These are phyloP conservation scores for Xiphorhynchus erythropygius DNA, from an alignment of 2,797 vertebrate species.

Conservation along the genomic window DNA sequence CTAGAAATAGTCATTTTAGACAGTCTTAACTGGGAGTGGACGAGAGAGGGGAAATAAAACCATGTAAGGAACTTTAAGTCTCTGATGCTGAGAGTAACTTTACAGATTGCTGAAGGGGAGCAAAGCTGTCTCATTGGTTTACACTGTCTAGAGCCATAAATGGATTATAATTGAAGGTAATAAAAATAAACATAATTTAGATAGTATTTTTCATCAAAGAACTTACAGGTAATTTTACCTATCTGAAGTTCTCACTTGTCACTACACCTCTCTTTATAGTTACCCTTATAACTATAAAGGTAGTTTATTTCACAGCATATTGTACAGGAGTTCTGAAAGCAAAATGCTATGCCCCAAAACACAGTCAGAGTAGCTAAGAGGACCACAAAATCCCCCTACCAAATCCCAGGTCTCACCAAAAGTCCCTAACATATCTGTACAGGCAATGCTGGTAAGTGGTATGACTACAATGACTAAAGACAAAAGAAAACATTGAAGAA, in stretches of 20 bases:
- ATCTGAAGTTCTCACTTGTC: background rate
- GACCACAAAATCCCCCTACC: background rate
- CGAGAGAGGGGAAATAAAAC: background rate
- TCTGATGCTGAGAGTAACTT: background rate
- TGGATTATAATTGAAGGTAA: background rate
- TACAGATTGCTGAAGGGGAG: background rate
- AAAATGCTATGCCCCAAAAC: background rate
- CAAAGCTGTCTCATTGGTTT: background rate
- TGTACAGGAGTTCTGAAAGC: background rate
- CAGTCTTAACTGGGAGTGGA: background rate
- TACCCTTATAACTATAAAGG: background rate
- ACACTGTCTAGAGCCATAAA: background rate
- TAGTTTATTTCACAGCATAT: background rate
- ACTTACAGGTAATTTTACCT: background rate
- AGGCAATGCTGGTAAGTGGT: background rate
- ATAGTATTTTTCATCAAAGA: background rate
- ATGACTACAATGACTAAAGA: background rate
- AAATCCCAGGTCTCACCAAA: background rate
- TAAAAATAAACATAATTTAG: background rate
- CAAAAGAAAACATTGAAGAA: background rate
- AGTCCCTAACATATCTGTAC: background rate
- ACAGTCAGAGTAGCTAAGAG: background rate
- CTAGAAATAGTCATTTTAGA: background rate
- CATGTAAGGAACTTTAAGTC: background rate
- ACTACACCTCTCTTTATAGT: background rate